A percentile compares a stretch with the other conserved stretches of the same genome.
These are phyloP conservation scores for Vicugna pacos DNA, from an alignment of 2,113 vertebrate genomes.

Conservation along the genomic window DNA sequence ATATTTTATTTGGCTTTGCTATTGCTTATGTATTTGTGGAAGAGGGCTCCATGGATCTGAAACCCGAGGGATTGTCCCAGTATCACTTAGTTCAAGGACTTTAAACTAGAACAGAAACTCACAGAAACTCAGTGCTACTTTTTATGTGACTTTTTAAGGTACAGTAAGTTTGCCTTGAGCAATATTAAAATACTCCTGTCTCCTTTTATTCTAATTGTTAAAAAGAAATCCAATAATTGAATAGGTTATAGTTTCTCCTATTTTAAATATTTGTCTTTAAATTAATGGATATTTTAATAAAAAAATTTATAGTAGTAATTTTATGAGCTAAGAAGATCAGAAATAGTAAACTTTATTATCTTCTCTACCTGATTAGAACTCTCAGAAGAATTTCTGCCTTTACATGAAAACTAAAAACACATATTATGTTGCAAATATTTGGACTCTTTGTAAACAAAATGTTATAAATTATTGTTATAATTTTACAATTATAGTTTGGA, in stretches of 20 bases:
- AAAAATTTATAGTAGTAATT: constrained; percentile 70
- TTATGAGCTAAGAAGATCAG: constrained; percentile 36
- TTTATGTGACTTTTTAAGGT: constrained; percentile 69
- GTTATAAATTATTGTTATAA: not conserved
- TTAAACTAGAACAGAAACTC: constrained; percentile 15
- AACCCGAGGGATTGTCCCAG: not conserved
- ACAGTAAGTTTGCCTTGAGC: constrained; percentile 40
- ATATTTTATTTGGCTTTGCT: not conserved
- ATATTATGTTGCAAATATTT: not conserved
- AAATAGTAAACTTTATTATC: constrained; percentile 62
- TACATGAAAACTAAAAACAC: constrained; percentile 55
- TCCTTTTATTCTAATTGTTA: constrained; percentile 29
- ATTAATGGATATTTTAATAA: constrained; percentile 43
- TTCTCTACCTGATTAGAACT: constrained; percentile 71
- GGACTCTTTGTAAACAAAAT: not conserved
- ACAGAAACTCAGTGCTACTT: constrained; percentile 55
- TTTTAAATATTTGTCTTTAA: constrained; percentile 47
- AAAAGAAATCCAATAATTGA: constrained; percentile 73
- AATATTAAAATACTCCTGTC: constrained; percentile 48
- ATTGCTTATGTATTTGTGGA: constrained; percentile 3
- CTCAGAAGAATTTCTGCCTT: constrained; percentile 62
- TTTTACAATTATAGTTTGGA: not conserved
- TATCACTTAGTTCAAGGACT: constrained; percentile 56
- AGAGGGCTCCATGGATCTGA: not conserved
- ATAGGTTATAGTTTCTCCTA: constrained; percentile 48